These are phyloP conservation scores for Turnix velox DNA, from an alignment of 2,113 vertebrate genomes.

Conservation along the genomic window DNA sequence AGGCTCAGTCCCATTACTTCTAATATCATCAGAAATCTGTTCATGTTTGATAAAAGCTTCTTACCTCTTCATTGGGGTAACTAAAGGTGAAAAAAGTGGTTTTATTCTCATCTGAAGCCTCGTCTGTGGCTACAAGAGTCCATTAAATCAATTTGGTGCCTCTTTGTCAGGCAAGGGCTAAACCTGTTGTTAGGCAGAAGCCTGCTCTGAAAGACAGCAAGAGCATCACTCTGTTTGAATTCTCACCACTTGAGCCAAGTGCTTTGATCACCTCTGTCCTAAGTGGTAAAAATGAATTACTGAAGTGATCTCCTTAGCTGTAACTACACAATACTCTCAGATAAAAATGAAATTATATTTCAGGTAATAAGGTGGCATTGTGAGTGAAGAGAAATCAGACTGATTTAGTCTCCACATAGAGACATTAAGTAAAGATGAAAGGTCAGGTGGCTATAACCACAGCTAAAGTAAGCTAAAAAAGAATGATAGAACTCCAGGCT, in stretches of 20 bases:
- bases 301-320: not conserved
- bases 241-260: not conserved
- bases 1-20: not conserved
- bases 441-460: not conserved
- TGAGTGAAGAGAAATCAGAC: not conserved
- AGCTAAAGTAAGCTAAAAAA: no score
- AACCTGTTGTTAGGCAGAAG: not conserved
- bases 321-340: not conserved
- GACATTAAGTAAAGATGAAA: not conserved
- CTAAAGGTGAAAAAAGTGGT: not conserved
- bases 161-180: not conserved
- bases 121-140: not conserved
- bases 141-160: constrained; percentile 4
- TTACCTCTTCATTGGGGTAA: not conserved
- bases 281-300: not conserved
- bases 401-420: not conserved
- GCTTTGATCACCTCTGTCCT: not conserved
- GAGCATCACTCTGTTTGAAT: not conserved
- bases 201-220: not conserved
- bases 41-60: not conserved
- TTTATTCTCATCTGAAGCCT: not conserved
- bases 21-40: not conserved
- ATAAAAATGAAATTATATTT: not conserved
- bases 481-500: not conserved
- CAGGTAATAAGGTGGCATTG: not conserved